These are phyloP conservation scores for Neotoma lepida DNA, from an alignment of 2,113 vertebrate species.

Conservation along the genomic window DNA sequence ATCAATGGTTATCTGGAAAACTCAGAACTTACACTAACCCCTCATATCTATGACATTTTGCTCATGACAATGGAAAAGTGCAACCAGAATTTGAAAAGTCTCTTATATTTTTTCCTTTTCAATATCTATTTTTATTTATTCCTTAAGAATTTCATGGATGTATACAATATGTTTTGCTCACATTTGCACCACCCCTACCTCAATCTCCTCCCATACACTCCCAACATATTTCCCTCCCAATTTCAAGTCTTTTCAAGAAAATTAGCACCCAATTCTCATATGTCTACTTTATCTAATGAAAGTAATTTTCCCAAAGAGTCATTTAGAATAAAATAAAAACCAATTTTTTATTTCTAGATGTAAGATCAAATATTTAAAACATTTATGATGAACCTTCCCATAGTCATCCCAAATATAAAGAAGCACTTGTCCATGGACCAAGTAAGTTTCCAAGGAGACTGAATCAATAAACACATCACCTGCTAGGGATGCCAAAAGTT, in stretches of 20 bases:
- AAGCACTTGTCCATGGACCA: slow-evolving; percentile 52
- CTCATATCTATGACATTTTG: not conserved
- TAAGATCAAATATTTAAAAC: slow-evolving; percentile 55
- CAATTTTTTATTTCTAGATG: slow-evolving; percentile 42
- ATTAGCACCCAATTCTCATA: slow-evolving; percentile 21
- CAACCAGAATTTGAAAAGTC: not conserved
- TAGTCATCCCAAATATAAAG: slow-evolving; percentile 40
- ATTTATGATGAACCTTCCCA: not conserved
- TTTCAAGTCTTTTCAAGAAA: not conserved
- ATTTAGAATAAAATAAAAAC: slow-evolving; percentile 43
- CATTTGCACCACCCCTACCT: not conserved
- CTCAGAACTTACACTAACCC: not conserved
- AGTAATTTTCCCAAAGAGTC: not conserved
- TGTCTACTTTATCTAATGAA: slow-evolving; percentile 48
- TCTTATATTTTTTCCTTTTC: not conserved
- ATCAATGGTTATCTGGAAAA: not conserved
- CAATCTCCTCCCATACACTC: too few relatives aligned
- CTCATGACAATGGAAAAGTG: not conserved
- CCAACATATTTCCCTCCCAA: not conserved
- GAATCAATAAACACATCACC: slow-evolving; percentile 70
- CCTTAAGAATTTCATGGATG: not conserved
- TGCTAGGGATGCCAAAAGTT: slow-evolving; percentile 68
- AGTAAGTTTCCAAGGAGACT: slow-evolving; percentile 72
- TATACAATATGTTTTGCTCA: not conserved
- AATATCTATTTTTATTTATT: slow-evolving; percentile 26